Percentiles rank a stretch among this genome's conserved stretches.
Conservation (phyloP, 2,113 vertebrate genomes). For the Ictidomys tridecemlineatus region DNA sequence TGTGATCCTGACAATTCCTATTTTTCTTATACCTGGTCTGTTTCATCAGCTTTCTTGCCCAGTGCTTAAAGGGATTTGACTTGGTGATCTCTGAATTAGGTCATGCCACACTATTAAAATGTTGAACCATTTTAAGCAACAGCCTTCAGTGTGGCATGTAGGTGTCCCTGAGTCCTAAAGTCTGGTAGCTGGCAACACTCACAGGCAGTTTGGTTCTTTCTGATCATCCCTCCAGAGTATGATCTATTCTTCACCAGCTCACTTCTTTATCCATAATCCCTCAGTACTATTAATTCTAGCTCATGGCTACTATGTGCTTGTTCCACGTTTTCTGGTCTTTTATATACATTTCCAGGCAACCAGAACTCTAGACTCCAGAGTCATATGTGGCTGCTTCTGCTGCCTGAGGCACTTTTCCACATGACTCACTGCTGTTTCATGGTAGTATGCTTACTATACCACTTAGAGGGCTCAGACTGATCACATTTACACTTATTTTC, state of each 20-base stretch:
- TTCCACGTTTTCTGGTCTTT: background rate
- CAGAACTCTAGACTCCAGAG: background rate
- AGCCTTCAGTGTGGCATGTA: background rate
- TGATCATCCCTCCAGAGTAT: background rate
- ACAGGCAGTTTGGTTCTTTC: background rate
- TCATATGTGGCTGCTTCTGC: background rate
- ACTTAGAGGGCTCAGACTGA: background rate
- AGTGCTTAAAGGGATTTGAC: background rate
- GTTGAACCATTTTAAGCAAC: background rate
- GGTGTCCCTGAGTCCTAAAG: background rate
- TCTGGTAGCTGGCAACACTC: background rate
- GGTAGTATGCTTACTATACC: background rate
- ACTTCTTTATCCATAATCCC: background rate
- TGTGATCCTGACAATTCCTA: background rate
- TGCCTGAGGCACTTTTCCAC: background rate
- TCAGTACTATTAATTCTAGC: background rate
- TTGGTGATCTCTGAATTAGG: background rate
- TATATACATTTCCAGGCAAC: slow-evolving; percentile 1
- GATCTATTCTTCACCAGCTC: background rate
- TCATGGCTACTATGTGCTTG: background rate
- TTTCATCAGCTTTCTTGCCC: background rate
- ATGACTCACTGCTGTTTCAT: background rate
- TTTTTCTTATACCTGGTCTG: background rate
- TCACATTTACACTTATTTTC: background rate
- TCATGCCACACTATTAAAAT: slow-evolving; percentile 7